Evolutionary conservation across 2,113 vertebrate species (phyloP).

Genomic region (Indicator indicator): DNA sequence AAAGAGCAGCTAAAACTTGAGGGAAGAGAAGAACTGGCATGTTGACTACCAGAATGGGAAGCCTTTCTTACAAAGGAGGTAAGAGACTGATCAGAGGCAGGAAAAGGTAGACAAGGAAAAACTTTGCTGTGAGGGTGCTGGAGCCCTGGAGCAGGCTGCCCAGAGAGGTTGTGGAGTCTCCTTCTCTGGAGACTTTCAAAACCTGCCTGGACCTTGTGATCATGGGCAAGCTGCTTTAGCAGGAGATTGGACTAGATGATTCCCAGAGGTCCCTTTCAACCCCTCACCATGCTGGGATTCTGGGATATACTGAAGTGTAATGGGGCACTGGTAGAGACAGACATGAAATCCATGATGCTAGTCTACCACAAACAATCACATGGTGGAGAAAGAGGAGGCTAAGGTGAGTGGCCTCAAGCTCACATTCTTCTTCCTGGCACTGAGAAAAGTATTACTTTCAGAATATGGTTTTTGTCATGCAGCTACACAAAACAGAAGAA

Average conservation of each 20-base stretch:
- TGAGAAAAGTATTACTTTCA: background rate
- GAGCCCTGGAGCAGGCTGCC: too few relatives aligned
- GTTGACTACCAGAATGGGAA: background rate
- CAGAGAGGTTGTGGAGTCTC: too few relatives aligned
- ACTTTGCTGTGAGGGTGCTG: too few relatives aligned
- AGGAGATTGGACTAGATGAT: too few relatives aligned
- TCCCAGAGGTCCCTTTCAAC: too few relatives aligned
- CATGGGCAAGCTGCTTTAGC: too few relatives aligned
- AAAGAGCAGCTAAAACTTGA: background rate
- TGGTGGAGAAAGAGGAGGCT: background rate
- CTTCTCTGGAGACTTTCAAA: too few relatives aligned
- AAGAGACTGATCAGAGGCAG: background rate
- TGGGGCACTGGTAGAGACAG: background rate
- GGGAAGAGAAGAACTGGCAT: background rate
- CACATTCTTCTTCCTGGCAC: background rate
- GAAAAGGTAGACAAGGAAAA: too few relatives aligned
- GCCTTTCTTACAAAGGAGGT: background rate
- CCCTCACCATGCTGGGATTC: too few relatives aligned
- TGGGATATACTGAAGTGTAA: background rate
- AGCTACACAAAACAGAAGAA: conserved; percentile 35
- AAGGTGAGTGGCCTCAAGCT: background rate
- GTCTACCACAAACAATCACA: background rate
- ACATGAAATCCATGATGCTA: background rate
- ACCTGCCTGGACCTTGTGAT: too few relatives aligned
- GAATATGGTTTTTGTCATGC: conserved; percentile 12